Conservation (phyloP, 2,797 vertebrate genomes). For the Chelidonichthys spinosus region DNA sequence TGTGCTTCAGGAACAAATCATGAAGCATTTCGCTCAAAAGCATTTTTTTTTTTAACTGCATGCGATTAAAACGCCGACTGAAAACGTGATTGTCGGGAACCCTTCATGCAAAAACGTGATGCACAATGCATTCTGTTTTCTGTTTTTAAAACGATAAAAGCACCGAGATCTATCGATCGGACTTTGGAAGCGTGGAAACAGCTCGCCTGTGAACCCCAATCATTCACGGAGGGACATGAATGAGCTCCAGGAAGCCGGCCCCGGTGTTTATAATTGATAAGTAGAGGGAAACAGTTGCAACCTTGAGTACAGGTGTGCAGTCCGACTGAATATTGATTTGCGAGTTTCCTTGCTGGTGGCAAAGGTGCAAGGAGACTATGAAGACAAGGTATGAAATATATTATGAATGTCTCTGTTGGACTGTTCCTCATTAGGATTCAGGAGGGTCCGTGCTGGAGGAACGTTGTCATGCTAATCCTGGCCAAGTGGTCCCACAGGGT, state of each 20-base stretch:
- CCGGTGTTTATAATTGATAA: constrained; percentile 79
- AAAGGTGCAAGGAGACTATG: constrained; percentile 71
- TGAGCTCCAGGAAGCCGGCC: constrained; percentile 37
- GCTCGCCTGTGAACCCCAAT: constrained; percentile 19
- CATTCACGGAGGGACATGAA: constrained; percentile 36
- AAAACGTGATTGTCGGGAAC: constrained; percentile 4
- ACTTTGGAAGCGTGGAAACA: constrained; percentile 19
- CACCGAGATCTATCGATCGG: constrained; percentile 38
- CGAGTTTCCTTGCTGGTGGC: constrained; percentile 84
- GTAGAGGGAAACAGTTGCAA: constrained; percentile 70
- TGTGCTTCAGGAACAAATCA: constrained; percentile 35
- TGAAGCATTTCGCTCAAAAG: constrained; percentile 39
- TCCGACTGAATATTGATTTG: constrained; percentile 82
- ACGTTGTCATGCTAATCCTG: constrained; percentile 82
- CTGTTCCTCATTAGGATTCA: constrained; percentile 81
- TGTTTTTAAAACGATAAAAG: constrained; percentile 37
- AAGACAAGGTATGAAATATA: constrained; percentile 78
- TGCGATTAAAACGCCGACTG: not conserved
- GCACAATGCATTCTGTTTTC: constrained; percentile 5
- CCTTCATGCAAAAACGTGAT: constrained; percentile 23
- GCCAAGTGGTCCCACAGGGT: constrained; percentile 77
- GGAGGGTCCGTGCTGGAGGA: constrained; percentile 61
- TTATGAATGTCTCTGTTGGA: constrained; percentile 79
- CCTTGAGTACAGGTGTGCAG: constrained; percentile 77
- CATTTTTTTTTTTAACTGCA: constrained; percentile 3